Evolutionary conservation across 2,888 invertebrate genomes (phyloP).

Genomic region (Ethmia dodecea): DNA sequence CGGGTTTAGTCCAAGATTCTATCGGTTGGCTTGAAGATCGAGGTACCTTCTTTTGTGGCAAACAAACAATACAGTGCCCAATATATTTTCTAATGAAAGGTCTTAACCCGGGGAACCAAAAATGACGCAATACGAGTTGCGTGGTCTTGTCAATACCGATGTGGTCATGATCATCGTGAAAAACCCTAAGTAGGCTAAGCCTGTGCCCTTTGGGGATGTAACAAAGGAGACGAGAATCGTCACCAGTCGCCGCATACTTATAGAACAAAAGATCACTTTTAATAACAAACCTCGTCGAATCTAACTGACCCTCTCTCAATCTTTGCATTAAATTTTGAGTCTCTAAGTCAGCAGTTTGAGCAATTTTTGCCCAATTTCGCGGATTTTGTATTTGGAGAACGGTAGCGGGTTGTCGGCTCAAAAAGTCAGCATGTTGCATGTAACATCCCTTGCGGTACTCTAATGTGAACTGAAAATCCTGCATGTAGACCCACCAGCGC

Average conservation of each 20-base stretch:
- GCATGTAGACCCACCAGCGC: no score
- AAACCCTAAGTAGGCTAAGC: neutral
- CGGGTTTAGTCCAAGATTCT: neutral
- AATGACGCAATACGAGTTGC: neutral
- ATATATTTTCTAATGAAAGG: no score
- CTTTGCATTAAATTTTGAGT: neutral
- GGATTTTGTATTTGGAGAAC: no score
- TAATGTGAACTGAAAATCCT: no score
- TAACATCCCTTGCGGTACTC: no score
- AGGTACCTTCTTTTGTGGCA: neutral
- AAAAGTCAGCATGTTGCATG: no score
- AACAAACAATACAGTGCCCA: no score
- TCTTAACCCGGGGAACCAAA: no score
- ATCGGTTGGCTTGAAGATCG: neutral
- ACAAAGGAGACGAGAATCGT: neutral
- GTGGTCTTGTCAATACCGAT: neutral
- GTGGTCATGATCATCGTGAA: neutral
- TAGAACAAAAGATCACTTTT: neutral
- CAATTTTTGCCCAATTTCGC: no score
- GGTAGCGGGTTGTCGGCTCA: no score
- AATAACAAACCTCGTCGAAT: neutral
- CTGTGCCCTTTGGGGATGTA: neutral
- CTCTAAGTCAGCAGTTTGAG: slow-evolving; percentile 10
- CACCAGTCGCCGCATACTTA: neutral
- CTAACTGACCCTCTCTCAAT: neutral